Evolutionary conservation across 1,140 invertebrate genomes (phyloP), one percentile per base, ranked within the genome.

Genomic region (Ceratosolen fusciceps): DNA sequence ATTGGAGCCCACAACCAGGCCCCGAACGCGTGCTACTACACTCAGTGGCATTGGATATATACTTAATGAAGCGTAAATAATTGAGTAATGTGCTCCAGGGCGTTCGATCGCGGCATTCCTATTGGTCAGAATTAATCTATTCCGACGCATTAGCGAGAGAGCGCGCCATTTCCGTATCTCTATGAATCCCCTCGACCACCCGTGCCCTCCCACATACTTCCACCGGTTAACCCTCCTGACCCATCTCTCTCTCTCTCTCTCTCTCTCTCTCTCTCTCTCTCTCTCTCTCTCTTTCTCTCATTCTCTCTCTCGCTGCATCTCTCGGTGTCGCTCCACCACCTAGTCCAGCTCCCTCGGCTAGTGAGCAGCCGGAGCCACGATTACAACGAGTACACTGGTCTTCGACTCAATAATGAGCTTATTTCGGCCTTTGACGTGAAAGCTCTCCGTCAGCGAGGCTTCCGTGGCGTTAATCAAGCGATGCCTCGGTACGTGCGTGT

Each of bases 21-120:
- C 31, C 24, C 67, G 43, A 73, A 82, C 83, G 84, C 83, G 85
- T 85, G 84, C 82, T 87, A n/a, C n/a, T n/a, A 88, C 86, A 86
- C 86, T 87, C 88, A 84, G 84, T 87, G 86, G 88, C 88, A 90
- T 90, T 90, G 89, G 89, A 90, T 90, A 89, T 90, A 90, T 90
- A 90, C 89, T 90, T 90, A 90, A 90, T 90, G 89, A 90, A 90
- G 89, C 88, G 85, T 90, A 90, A 90, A 90, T 90, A 90, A 90
- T 90, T 90, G 89, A 90, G 89, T 90, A 90, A 90, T 90, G 89
- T 89, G 89, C 89, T 89, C 85, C 88, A 86, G 87, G 88, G 87
- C 86, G 86, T 88, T 90, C 89, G 89, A 90, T 90, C 89, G 56
- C 80, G 87, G 80, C 84, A 86, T 86, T 90, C 84, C 89, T 89